Percentiles rank a stretch among this genome's conserved stretches.
These are phyloP conservation scores for Iphiclides podalirius DNA, from an alignment of 2,888 invertebrate genomes.

Conservation along the genomic window DNA sequence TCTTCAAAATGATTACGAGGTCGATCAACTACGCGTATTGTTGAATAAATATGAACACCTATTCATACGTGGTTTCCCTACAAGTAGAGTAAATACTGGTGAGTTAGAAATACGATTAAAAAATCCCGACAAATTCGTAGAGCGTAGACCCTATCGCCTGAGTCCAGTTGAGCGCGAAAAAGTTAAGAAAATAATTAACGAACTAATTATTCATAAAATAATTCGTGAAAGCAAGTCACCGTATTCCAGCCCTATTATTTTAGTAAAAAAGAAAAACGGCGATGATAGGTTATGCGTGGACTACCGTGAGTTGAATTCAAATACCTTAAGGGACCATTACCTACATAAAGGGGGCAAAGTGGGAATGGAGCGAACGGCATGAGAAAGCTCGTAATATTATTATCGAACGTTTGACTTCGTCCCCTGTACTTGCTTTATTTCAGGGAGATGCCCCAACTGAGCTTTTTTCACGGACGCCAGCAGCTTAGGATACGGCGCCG, in stretches of 20 bases:
- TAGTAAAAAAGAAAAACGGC: not conserved
- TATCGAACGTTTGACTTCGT: conserved; percentile 7
- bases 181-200: not conserved
- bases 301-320: conserved; percentile 31
- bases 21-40: not conserved
- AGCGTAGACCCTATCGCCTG: not conserved
- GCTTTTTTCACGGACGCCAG: conserved; percentile 31
- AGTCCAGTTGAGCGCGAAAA: not conserved
- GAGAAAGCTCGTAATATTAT: conserved; percentile 6
- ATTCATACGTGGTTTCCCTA: not conserved
- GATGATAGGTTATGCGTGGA: conserved; percentile 21
- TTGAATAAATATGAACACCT: conserved; percentile 3
- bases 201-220: not conserved
- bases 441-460: conserved; percentile 7
- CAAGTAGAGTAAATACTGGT: conserved; percentile 22
- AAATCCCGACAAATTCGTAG: not conserved
- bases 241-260: not conserved
- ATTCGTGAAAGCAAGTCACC: not conserved
- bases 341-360: conserved; percentile 25
- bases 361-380: conserved; percentile 22
- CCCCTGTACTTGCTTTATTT: conserved; percentile 12
- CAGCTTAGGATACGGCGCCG: conserved; percentile 27
- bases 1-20: not conserved
- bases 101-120: conserved; percentile 9
- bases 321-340: conserved; percentile 32